Evolutionary conservation across 2,888 invertebrate genomes (phyloP), one percentile per base, ranked within the genome.

Genomic region (Hesperia comma): DNA sequence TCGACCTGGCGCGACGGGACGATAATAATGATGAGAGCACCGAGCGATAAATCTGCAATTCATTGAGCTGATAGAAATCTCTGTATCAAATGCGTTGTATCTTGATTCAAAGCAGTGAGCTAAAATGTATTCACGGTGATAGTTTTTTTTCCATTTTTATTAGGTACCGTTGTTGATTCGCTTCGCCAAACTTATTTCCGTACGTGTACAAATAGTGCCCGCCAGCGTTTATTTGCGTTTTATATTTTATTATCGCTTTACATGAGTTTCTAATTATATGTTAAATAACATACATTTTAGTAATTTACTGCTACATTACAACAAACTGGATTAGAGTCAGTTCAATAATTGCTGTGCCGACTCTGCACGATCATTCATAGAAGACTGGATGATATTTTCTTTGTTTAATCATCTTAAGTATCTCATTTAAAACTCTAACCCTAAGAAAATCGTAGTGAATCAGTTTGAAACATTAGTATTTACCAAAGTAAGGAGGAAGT

Each of bases 31-130:
- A 37, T 37, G 12, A 37, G 12, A 15, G 15, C 43, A 17, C 15
- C 46, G 5, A 46, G 46, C 46, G 46, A 46, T 46, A 46, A 46
- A 46, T 46, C 46, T 46, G 46, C 46, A 46, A 46, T 46, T 46
- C 46, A 46, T 46, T 46, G 46, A 46, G 2, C 17, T 46, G 46
- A 46, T 46, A 17, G 17, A 46, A 41, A 46, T 46, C 46, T 46
- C 8, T 17, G 6, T 17, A 46, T 46, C 46, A 46, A 46, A 46
- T 46, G 17, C 8, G 46, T 46, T 17, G 46, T 17, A 46, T 46
- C 46, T 46, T 46, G 46, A 46, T 46, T 14, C 46, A 46, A 14
- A 17, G 17, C 17, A 46, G 12, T 4, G n/a, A 37, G 41, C 6
- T 41, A 41, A 41, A 15, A 17, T 46, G 14, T 37, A 10, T 12